phyloP scores from a whole-genome alignment of 1,140 invertebrate genomes.

The Calephelis nemesis region DNA sequence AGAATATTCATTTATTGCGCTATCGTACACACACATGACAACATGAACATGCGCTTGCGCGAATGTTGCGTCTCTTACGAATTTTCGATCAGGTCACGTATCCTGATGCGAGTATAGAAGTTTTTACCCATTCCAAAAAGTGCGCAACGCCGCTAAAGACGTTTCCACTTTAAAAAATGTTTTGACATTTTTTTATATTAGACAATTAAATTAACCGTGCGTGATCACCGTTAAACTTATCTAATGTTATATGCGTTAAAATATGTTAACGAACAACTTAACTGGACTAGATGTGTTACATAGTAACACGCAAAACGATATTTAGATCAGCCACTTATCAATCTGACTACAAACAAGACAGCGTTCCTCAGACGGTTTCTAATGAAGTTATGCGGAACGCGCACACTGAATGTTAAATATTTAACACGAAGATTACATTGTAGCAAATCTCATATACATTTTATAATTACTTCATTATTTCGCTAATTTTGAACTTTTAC shows the following conservation, averaged over 20 bases:
- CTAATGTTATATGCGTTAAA: conserved; percentile 2
- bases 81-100: too few relatives aligned
- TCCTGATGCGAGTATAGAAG: too few relatives aligned
- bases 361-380: conserved; percentile 41
- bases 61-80: too few relatives aligned
- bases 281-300: not conserved
- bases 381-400: conserved; percentile 72
- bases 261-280: not conserved
- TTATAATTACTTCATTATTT: conserved; percentile 10
- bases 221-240: not conserved
- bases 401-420: conserved; percentile 38
- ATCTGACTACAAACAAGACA: not conserved
- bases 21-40: too few relatives aligned
- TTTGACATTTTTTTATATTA: too few relatives aligned
- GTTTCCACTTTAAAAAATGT: too few relatives aligned
- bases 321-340: not conserved
- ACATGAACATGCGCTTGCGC: too few relatives aligned
- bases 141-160: too few relatives aligned
- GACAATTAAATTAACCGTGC: too few relatives aligned
- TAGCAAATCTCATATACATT: conserved; percentile 15
- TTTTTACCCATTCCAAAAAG: too few relatives aligned
- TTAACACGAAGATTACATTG: conserved; percentile 35
- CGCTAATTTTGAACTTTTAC: not conserved
- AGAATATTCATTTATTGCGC: too few relatives aligned
- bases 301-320: conserved; percentile 10